Evolutionary conservation across 1,140 invertebrate species (phyloP).

Genomic region (Lordiphosa clarofinis): DNA sequence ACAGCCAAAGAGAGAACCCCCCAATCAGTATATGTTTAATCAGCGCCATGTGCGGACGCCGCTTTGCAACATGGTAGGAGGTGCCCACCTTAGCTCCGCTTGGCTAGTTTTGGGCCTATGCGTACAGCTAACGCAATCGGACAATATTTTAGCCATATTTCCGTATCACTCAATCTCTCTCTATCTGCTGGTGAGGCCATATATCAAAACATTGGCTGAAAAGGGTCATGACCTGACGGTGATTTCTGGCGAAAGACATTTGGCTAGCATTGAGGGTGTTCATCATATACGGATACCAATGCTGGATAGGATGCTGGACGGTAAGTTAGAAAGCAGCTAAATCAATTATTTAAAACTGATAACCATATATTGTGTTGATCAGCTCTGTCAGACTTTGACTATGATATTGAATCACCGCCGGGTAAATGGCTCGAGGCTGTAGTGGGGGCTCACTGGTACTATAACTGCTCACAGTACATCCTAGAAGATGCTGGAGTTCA

Average conservation of each 20-base stretch:
- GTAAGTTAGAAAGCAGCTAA: background rate
- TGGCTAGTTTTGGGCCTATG: constrained; percentile 13
- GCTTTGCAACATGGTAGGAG: constrained; percentile 13
- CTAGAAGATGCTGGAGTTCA: constrained; percentile 47
- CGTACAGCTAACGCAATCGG: constrained; percentile 18
- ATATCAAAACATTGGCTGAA: constrained; percentile 18
- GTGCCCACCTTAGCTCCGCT: constrained; percentile 10
- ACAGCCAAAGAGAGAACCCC: background rate
- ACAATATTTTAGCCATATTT: constrained; percentile 54
- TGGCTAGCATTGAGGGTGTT: constrained; percentile 41
- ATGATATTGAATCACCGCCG: background rate
- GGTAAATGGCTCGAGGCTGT: constrained; percentile 41
- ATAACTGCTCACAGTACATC: constrained; percentile 32
- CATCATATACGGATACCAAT: constrained; percentile 45
- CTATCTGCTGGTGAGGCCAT: constrained; percentile 31
- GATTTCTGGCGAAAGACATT: constrained; percentile 15
- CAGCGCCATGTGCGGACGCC: constrained; percentile 36
- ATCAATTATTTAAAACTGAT: background rate
- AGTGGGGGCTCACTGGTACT: constrained; percentile 22
- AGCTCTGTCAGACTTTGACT: constrained; percentile 17
- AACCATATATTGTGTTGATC: background rate
- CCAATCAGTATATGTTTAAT: constrained; percentile 16
- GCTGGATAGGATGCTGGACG: constrained; percentile 10
- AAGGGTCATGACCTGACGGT: constrained; percentile 52
- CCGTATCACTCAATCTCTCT: constrained; percentile 32